Evolutionary conservation across 2,888 invertebrate genomes (phyloP).

Genomic region (Eudemis profundana): DNA sequence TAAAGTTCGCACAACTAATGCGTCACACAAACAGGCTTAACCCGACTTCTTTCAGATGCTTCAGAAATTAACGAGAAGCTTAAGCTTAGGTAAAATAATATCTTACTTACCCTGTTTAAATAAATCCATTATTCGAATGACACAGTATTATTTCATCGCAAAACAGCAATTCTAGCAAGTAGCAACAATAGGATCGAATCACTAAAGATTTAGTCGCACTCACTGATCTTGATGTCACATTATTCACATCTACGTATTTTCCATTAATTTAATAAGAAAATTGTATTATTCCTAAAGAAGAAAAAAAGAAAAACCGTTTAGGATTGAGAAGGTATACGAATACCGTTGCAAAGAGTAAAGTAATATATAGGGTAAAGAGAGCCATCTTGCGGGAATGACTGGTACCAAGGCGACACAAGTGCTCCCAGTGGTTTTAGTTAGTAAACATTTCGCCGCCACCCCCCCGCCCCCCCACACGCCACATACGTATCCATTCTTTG

Average conservation of each 20-base stretch:
- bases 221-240: slow-evolving; percentile 1
- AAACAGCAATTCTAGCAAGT: slow-evolving; percentile 11
- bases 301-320: slow-evolving; percentile 38
- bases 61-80: slow-evolving; percentile 3
- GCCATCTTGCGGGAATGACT: too few species aligned
- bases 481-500: too few species aligned
- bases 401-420: too few species aligned
- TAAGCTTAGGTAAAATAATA: neutral
- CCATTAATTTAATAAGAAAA: slow-evolving; percentile 2
- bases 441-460: too few species aligned
- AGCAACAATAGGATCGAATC: slow-evolving; percentile 7
- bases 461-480: too few species aligned
- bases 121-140: slow-evolving; percentile 61
- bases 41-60: slow-evolving; percentile 20
- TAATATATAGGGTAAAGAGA: too few species aligned
- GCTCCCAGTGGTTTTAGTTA: too few species aligned
- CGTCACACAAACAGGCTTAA: slow-evolving; percentile 38
- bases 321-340: slow-evolving; percentile 6
- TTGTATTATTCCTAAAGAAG: slow-evolving; percentile 6
- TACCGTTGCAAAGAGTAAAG: slow-evolving; percentile 18
- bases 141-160: slow-evolving; percentile 34
- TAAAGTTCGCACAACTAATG: slow-evolving; percentile 59
- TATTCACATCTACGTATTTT: neutral
- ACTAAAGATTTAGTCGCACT: neutral
- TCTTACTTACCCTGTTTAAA: slow-evolving; percentile 64